Conservation (phyloP, 2,113 vertebrate genomes). For the Ciconia stormi region DNA sequence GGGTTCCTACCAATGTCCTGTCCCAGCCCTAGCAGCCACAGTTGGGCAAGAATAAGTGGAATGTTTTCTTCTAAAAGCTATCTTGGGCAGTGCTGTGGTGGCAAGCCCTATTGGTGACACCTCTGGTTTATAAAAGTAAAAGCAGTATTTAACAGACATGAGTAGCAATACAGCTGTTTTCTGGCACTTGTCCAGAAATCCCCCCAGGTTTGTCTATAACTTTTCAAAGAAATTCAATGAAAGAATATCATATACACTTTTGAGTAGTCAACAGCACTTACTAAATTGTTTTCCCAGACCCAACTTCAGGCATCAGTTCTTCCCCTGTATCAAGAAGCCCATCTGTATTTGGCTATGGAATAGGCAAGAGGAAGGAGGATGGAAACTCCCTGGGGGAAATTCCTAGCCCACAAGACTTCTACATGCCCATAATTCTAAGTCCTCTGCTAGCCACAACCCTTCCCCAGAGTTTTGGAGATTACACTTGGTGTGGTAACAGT, state of each 20-base stretch:
- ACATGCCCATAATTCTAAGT: not conserved
- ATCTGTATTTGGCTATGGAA: not conserved
- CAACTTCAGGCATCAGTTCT: not conserved
- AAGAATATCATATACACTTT: not conserved
- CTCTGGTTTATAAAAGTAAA: not conserved
- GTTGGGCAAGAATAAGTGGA: not conserved
- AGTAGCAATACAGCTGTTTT: not conserved
- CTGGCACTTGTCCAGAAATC: not conserved
- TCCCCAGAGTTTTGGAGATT: not conserved
- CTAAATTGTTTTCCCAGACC: not conserved
- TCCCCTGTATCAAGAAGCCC: not conserved
- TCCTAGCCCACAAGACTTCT: not conserved
- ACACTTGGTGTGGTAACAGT: not conserved
- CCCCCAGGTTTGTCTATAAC: not conserved
- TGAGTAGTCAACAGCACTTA: not conserved
- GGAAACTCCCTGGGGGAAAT: not conserved
- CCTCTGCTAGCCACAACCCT: not conserved
- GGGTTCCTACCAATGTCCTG: fast-evolving
- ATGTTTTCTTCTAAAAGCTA: not conserved
- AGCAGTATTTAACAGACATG: not conserved
- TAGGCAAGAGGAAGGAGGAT: not conserved
- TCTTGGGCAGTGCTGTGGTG: not conserved
- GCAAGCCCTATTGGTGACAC: not conserved
- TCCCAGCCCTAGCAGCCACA: not conserved
- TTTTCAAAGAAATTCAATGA: not conserved